Evolutionary conservation across 2,113 vertebrate genomes (phyloP), one percentile per base, ranked within the genome.

Genomic region (Trichomycterus rosablanca): DNA sequence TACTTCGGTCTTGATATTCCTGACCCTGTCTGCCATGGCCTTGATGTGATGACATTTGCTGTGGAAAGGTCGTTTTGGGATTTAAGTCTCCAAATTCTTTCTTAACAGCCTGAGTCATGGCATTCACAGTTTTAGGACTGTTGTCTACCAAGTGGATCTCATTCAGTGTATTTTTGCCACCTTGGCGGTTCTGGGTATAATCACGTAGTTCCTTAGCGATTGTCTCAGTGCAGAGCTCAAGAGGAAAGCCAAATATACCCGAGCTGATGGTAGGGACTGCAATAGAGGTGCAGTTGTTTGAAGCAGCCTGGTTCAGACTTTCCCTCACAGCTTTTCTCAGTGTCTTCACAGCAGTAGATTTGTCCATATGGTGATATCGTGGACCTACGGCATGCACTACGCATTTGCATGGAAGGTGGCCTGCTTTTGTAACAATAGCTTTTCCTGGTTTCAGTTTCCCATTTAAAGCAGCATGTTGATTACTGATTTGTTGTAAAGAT

Each of bases 331-430:
- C 82, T 1, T 5, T 58, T 60, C 44, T 81, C 16, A 97, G 73
- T 8, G 63, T 37, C 0, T 0, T 0, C 28, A 79, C 16, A 0
- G 84, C 66, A 0, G 8, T 70, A 0, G 0, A n/a, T 46, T 0
- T 8, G 4, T 81, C 70, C 0, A 14, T 1, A 0, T 12, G 2
- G 0, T 1, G 63, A 84, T 81, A 94, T 6, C 66, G 71, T 7
- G 93, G 92, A 24, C 92, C 93, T 0, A 96, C 86, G 0, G 91
- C 86, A 0, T 97, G 93, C 5, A 97, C 74, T 1, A 97, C 72
- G 0, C 80, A 75, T 44, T 69, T 87, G 72, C 86, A 97, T 0
- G 89, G 89, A 1, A 97, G 86, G 0, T 54, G 80, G 0, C 86
- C 86, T 0, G 88, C 74, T 0, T 65, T 59, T 0, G 90, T 90